Base-by-base conservation (phyloP, 2,888 invertebrate genomes). In the Tetragonula carbonaria region DNA sequence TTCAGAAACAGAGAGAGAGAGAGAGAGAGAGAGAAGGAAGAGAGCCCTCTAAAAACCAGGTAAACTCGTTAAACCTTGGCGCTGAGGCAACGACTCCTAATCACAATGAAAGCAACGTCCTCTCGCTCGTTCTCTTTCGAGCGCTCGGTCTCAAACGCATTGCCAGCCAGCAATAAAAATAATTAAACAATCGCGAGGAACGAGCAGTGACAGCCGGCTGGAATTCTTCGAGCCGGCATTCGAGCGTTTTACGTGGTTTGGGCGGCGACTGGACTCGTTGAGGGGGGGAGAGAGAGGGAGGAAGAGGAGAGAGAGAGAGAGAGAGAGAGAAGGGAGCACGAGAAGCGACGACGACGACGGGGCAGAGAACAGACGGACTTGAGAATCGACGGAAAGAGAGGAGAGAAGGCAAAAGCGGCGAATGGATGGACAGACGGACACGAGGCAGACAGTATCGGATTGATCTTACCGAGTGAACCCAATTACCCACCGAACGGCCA, bases 381-480 rank as follows among this genome's bases (percentile, higher is more conserved):
- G 71, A 71, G 63, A 14, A 51, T 4, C 38, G 75, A 57, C 50
- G n/a, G 66, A 70, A 72, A 71, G 65, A 63, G 81, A 80, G 74
- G 72, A 70, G 59, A 62, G 62, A 80, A 82, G 80, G 75, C 81
- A 84, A 75, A 66, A 89, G 90, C 90, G 89, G 90, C 86, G 90
- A 88, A 90, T 87, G 91, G 91, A 92, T 89, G 90, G 93, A 93
- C 91, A 90, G 93, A 94, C 93, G 91, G 93, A 94, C 94, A 93
- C 92, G 92, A 89, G 92, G 93, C 91, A 92, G 94, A 94, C 94
- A 94, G 94, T 94, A 94, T 94, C 94, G 94, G 93, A 94, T 93
- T 92, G 94, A 94, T 94, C 94, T 93, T 91, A 92, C 92, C 93
- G 93, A 92, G 94, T 94, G 94, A 94, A 94, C 93, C 94, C 94